A percentile compares a stretch with the other conserved stretches of the same genome.
Evolutionary conservation across 2,797 vertebrate species (phyloP).

Genomic region (Cuculus canorus): DNA sequence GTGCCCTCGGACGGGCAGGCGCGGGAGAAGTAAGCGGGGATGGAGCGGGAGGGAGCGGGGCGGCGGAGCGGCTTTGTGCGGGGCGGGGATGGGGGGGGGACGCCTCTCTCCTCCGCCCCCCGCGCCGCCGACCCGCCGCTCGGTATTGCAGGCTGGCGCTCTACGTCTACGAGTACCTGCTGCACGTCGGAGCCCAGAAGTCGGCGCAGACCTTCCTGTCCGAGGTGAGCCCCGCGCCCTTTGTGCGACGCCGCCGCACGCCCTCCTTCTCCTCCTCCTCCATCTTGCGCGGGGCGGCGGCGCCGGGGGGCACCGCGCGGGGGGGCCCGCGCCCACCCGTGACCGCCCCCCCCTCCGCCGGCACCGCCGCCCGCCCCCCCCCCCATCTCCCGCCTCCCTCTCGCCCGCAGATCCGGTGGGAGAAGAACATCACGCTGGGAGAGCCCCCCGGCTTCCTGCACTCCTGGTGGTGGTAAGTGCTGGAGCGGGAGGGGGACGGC

Average conservation of each 20-base stretch:
- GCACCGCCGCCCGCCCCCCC: constrained; percentile 13
- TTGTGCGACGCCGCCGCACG: constrained; percentile 31
- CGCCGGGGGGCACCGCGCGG: constrained; percentile 44
- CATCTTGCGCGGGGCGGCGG: constrained; percentile 41
- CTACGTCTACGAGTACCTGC: constrained; percentile 97
- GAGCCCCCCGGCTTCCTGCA: constrained; percentile 97
- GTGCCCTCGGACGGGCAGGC: constrained; percentile 97
- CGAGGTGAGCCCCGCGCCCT: constrained; percentile 85
- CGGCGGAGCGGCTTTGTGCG: background rate
- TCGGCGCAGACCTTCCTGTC: constrained; percentile 98
- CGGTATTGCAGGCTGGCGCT: constrained; percentile 83
- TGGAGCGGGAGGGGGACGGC: background rate
- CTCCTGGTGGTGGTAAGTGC: constrained; percentile 98
- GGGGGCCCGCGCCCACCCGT: constrained; percentile 47
- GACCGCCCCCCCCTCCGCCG: constrained; percentile 13
- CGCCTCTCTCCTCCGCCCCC: too few species aligned
- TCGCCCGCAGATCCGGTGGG: constrained; percentile 92
- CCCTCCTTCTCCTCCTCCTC: background rate
- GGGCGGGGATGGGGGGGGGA: background rate
- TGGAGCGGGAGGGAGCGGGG: background rate
- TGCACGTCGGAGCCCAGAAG: constrained; percentile 98
- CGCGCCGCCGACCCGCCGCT: background rate
- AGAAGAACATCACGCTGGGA: constrained; percentile 98
- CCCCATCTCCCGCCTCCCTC: background rate
- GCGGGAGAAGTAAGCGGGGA: constrained; percentile 92